Evolutionary conservation across 2,888 invertebrate species (phyloP).

Genomic region (Cremastobaeus sp.): DNA sequence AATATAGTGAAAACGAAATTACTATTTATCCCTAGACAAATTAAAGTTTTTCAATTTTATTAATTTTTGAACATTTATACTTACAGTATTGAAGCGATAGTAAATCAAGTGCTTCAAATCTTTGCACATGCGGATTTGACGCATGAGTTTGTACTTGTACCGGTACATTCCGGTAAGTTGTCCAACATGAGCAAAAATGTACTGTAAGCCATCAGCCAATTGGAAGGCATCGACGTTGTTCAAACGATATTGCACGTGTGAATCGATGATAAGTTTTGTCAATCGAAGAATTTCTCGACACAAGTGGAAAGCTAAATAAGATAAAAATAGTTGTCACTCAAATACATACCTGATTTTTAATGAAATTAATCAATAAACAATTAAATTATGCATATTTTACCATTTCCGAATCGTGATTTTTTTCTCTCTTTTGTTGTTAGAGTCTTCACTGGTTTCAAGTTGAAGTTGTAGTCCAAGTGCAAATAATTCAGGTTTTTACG

Average conservation of each 20-base stretch:
- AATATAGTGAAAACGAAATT: slow-evolving; percentile 21
- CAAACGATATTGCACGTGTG: slow-evolving; percentile 98
- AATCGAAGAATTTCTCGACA: slow-evolving; percentile 99
- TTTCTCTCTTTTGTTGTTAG: slow-evolving; percentile 99
- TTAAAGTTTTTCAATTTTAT: background rate
- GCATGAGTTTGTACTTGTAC: slow-evolving; percentile 98
- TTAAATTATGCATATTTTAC: slow-evolving; percentile 77
- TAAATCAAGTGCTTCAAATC: slow-evolving; percentile 99
- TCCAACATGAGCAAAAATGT: slow-evolving; percentile 99
- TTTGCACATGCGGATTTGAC: slow-evolving; percentile 99
- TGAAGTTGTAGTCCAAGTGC: slow-evolving; percentile 99
- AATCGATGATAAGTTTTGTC: slow-evolving; percentile 98
- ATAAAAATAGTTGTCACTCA: too few relatives aligned
- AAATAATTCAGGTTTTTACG: slow-evolving; percentile 99
- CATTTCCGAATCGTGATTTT: slow-evolving; percentile 97
- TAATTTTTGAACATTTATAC: slow-evolving; percentile 70
- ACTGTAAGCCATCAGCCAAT: slow-evolving; percentile 98
- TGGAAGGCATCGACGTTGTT: slow-evolving; percentile 99
- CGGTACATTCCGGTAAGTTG: slow-evolving; percentile 99
- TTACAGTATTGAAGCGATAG: slow-evolving; percentile 98
- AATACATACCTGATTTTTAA: too few relatives aligned
- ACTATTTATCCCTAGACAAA: background rate
- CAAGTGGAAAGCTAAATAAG: slow-evolving; percentile 92
- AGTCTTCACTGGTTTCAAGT: slow-evolving; percentile 99
- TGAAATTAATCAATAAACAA: slow-evolving; percentile 52